phyloP scores from a whole-genome alignment of 2,113 vertebrate genomes.

The Gadus chalcogrammus region DNA sequence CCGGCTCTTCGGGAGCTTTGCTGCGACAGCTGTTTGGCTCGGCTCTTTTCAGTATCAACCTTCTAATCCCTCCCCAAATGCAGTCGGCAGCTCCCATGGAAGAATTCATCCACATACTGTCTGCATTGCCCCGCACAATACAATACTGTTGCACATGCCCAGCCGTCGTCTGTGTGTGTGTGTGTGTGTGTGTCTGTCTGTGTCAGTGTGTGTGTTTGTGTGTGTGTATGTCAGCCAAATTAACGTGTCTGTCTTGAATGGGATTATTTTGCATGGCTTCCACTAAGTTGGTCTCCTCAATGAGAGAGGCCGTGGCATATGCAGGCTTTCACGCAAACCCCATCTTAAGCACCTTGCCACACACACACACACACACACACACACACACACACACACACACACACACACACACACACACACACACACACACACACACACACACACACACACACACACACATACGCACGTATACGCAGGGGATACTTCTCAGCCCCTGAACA shows the following conservation, averaged over 20 bases:
- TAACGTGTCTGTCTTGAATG: slow-evolving; percentile 47
- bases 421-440: neutral
- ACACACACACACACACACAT: neutral
- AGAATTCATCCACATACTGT: slow-evolving; percentile 67
- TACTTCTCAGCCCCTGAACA: slow-evolving; percentile 27
- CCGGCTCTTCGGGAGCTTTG: slow-evolving; percentile 63
- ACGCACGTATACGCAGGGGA: neutral
- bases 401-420: neutral
- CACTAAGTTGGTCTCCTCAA: slow-evolving; percentile 51
- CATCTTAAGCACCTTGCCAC: slow-evolving; percentile 7
- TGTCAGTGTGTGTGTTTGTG: slow-evolving; percentile 30
- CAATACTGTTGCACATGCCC: slow-evolving; percentile 68
- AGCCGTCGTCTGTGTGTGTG: slow-evolving; percentile 49
- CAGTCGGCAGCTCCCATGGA: slow-evolving; percentile 52
- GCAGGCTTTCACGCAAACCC: slow-evolving; percentile 22
- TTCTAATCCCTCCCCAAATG: slow-evolving; percentile 53
- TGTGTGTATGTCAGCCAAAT: slow-evolving; percentile 30
- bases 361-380: neutral
- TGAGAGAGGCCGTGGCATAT: slow-evolving; percentile 57
- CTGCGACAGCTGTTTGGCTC: slow-evolving; percentile 69
- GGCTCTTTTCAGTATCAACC: slow-evolving; percentile 68
- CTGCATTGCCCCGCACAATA: slow-evolving; percentile 67
- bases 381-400: neutral
- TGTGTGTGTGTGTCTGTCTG: slow-evolving; percentile 28
- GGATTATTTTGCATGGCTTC: slow-evolving; percentile 69